Conservation (phyloP, 1,140 invertebrate species). For the Gerris buenoi region DNA sequence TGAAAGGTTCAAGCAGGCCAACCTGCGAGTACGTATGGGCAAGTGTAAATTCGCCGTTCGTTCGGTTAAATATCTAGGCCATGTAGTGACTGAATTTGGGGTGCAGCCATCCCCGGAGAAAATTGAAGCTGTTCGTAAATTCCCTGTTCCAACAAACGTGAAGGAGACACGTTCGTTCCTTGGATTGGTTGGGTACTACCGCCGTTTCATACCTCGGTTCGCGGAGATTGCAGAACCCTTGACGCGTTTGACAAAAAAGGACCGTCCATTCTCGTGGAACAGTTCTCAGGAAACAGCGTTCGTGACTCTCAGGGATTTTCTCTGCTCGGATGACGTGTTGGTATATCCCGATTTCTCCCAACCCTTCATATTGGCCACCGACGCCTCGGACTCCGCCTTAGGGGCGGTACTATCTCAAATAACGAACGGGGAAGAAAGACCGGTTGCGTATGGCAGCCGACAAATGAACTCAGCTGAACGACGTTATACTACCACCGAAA, state of each 20-base stretch:
- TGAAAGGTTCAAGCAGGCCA: conserved; percentile 25
- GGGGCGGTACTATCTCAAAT: conserved; percentile 21
- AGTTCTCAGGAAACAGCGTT: neutral
- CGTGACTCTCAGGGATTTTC: neutral
- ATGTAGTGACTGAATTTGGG: conserved; percentile 28
- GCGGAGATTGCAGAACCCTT: conserved; percentile 27
- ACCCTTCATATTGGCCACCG: conserved; percentile 39
- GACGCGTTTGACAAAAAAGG: conserved; percentile 25
- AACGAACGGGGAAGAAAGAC: conserved; percentile 5
- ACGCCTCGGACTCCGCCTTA: conserved; percentile 35
- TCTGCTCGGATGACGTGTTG: conserved; percentile 18
- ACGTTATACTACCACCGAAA: conserved; percentile 25
- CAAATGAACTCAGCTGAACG: conserved; percentile 27
- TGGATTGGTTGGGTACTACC: conserved; percentile 31
- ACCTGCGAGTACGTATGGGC: conserved; percentile 32
- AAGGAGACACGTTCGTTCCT: conserved; percentile 32
- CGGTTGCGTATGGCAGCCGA: conserved; percentile 27
- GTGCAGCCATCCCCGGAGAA: conserved; percentile 31
- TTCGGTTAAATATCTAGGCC: conserved; percentile 32
- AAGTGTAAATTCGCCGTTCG: conserved; percentile 33
- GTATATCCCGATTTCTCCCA: conserved; percentile 27
- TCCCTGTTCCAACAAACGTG: conserved; percentile 27
- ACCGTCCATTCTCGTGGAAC: neutral
- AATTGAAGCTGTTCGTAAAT: conserved; percentile 27
- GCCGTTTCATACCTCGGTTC: conserved; percentile 30